Evolutionary conservation across 2,113 vertebrate genomes (phyloP).

Genomic region (Rhinogobius similis): DNA sequence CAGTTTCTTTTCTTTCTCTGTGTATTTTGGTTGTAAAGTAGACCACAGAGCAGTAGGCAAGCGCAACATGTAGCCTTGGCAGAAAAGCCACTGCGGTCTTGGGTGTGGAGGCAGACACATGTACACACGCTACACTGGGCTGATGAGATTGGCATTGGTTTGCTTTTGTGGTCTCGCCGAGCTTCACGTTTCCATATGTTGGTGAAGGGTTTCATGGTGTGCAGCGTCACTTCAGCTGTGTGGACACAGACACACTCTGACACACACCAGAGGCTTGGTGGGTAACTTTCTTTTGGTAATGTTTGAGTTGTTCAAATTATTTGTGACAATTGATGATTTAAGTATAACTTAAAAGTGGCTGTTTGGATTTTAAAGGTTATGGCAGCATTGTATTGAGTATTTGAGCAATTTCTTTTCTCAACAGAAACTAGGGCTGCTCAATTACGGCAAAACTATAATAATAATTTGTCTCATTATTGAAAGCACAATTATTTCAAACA

Average conservation of each 20-base stretch:
- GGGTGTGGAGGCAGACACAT: slow-evolving; percentile 49
- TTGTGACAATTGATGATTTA: slow-evolving; percentile 1
- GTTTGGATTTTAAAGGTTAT: not conserved
- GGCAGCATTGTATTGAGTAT: not conserved
- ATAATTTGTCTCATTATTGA: not conserved
- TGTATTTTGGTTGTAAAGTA: slow-evolving; percentile 30
- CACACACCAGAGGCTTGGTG: not conserved
- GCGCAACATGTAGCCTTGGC: slow-evolving; percentile 59
- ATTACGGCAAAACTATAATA: no score
- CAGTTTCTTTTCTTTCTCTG: slow-evolving; percentile 13
- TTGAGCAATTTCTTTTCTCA: not conserved
- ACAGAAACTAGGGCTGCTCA: not conserved
- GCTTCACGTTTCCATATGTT: slow-evolving; percentile 58
- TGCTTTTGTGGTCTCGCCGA: slow-evolving; percentile 45
- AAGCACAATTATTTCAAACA: no score
- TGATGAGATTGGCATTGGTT: slow-evolving; percentile 59
- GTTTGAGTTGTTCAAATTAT: not conserved
- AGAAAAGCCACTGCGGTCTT: slow-evolving; percentile 49
- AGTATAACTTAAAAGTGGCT: not conserved
- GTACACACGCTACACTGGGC: slow-evolving; percentile 40
- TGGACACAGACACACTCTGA: slow-evolving; percentile 31
- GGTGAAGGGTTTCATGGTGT: slow-evolving; percentile 46
- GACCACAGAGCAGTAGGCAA: slow-evolving; percentile 58
- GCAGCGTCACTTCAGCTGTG: slow-evolving; percentile 50
- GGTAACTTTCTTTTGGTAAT: not conserved